Base-by-base conservation (phyloP, 1,140 invertebrate genomes). In the Drosophila littoralis region DNA sequence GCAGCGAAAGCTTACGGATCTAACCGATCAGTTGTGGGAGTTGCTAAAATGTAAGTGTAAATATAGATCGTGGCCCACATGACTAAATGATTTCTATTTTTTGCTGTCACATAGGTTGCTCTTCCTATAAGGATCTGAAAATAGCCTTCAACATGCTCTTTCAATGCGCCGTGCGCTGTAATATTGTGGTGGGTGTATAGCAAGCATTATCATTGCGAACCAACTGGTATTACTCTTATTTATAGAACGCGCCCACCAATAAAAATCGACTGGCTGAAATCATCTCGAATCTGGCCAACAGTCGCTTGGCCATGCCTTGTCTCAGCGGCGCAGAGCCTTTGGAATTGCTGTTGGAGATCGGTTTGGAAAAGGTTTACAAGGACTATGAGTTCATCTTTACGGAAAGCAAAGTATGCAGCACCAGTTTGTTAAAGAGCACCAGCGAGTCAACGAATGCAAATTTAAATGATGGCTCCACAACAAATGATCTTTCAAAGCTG, bases 1-100 rank as follows among this genome's bases (percentile, higher is more conserved):
- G 63, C 33, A 68, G 1, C 73, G 91, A 8, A 43, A 64, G 4
- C 48, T 88, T 1, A 84, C 71, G 0, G 92, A 92, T 57, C 57
- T 92, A 2, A 92, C 92, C 4, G 92, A 92, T 54, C 91, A 91
- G 33, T 68, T 92, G 0, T 92, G 91, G 91, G 89, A 92, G 13
- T 57, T 92, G 10, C 75, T 92, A 0, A 92, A 91, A 54, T 68
- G 83, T 84, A 68, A 42, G 76, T 38, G n/a, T 7, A 10, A 36
- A 6, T 50, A n/a, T 3, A 3, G 13, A 7, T 8, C 32, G 1
- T 7, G 5, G 1, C 9, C 9, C 38, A 40, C 38, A 10, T 40
- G 22, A 32, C 12, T 42, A 7, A 60, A 45, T 43, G 10, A 1
- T n/a, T 15, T 12, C 1, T 28, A 28, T 28, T 28, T 28, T 8